Evolutionary conservation across 2,888 invertebrate species (phyloP).

Genomic region (Maniola hyperantus): DNA sequence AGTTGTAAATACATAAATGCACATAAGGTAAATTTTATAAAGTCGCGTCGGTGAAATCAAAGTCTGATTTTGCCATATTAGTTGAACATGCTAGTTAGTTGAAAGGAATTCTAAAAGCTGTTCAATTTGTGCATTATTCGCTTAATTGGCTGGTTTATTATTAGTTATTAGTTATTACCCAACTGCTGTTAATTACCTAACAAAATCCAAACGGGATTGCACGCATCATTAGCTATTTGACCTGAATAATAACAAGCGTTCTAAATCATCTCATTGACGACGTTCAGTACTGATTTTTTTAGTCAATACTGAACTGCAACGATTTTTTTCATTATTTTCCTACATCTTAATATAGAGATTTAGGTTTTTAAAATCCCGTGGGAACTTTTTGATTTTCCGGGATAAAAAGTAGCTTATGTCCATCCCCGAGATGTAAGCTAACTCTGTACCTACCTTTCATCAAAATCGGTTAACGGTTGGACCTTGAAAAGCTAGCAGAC

Average conservation of each 20-base stretch:
- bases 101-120: conserved; percentile 24
- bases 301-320: no score
- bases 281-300: not conserved
- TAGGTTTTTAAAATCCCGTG: no score
- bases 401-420: no score
- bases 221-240: conserved; percentile 33
- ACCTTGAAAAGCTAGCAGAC: no score
- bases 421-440: no score
- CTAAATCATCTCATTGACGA: conserved; percentile 24
- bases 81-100: not conserved
- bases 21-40: not conserved
- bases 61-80: not conserved
- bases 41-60: not conserved
- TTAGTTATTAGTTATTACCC: conserved; percentile 26
- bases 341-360: no score
- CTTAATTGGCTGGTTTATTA: conserved; percentile 29
- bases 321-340: no score
- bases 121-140: conserved; percentile 29
- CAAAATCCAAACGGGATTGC: conserved; percentile 36
- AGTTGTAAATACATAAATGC: not conserved
- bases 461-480: no score
- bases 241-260: conserved; percentile 20
- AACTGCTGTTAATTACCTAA: conserved; percentile 31
- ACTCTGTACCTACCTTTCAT: no score
- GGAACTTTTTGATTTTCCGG: no score